A percentile compares a stretch with the other conserved stretches of the same genome.
These are phyloP conservation scores for Phanerotoma sp. DNA, from an alignment of 2,888 invertebrate genomes.

Conservation along the genomic window DNA sequence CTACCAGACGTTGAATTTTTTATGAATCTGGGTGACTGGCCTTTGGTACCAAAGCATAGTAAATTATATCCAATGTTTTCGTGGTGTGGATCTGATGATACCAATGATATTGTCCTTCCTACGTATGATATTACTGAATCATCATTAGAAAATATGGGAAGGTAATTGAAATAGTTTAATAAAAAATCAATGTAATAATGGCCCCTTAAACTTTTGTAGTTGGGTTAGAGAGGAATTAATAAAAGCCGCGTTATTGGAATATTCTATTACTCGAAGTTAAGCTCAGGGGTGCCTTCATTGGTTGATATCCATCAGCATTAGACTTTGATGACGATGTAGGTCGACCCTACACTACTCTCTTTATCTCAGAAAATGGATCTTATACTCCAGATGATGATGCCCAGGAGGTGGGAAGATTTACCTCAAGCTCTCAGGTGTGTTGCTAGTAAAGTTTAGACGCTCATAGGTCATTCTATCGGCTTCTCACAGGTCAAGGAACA, in stretches of 20 bases:
- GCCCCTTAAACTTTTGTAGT: no score
- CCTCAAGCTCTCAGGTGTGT: constrained; percentile 26
- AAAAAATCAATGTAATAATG: neutral
- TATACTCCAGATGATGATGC: neutral
- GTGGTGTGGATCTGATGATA: constrained; percentile 91
- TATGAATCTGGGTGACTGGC: constrained; percentile 96
- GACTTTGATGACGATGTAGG: no score
- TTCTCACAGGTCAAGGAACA: constrained; percentile 34
- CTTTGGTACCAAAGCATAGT: constrained; percentile 66
- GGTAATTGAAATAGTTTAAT: constrained; percentile 59
- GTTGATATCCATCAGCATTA: no score
- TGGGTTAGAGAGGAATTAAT: neutral
- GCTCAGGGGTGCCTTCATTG: no score
- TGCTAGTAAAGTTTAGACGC: constrained; percentile 26
- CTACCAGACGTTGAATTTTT: constrained; percentile 89
- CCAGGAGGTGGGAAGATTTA: neutral
- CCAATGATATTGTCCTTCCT: constrained; percentile 88
- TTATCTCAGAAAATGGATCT: no score
- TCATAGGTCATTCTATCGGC: constrained; percentile 31
- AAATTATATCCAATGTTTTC: constrained; percentile 79
- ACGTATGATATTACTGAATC: constrained; percentile 95
- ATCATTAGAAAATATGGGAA: constrained; percentile 89
- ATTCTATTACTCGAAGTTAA: neutral
- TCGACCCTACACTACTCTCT: no score
- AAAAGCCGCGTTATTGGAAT: neutral